Percentiles rank a stretch among this genome's conserved stretches.
These are phyloP conservation scores for Protophormia terraenovae DNA, from an alignment of 2,888 invertebrate species.

Conservation along the genomic window DNA sequence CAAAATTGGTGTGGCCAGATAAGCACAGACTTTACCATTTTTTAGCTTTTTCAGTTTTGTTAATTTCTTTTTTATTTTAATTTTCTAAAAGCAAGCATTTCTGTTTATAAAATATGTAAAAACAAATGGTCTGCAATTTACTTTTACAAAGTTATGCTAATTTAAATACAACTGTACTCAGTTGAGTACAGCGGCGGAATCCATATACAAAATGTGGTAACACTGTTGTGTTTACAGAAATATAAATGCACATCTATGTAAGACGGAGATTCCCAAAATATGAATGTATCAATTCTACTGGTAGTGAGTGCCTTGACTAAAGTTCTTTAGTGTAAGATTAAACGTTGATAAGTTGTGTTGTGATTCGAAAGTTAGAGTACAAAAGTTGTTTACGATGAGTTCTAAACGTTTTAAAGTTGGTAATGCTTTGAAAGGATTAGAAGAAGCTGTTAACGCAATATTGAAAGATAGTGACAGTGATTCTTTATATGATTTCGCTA, in stretches of 20 bases:
- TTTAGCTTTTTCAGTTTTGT: not conserved
- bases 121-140: not conserved
- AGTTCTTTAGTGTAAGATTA: not conserved
- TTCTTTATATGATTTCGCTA: conserved; percentile 1
- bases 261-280: not conserved
- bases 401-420: not conserved
- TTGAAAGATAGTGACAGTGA: not conserved
- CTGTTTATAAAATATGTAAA: not conserved
- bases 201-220: not conserved
- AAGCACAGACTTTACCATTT: not conserved
- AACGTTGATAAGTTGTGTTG: not conserved
- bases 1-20: conserved; percentile 24
- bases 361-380: not conserved
- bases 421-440: not conserved
- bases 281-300: not conserved
- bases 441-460: conserved; percentile 23
- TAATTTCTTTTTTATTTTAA: not conserved
- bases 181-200: not conserved
- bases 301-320: not conserved
- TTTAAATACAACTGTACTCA: not conserved
- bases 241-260: not conserved
- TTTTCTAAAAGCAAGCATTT: not conserved
- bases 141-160: not conserved
- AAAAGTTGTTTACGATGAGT: not conserved
- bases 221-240: not conserved